phyloP scores from a whole-genome alignment of 2,113 vertebrate genomes.

The Gulo gulo region DNA sequence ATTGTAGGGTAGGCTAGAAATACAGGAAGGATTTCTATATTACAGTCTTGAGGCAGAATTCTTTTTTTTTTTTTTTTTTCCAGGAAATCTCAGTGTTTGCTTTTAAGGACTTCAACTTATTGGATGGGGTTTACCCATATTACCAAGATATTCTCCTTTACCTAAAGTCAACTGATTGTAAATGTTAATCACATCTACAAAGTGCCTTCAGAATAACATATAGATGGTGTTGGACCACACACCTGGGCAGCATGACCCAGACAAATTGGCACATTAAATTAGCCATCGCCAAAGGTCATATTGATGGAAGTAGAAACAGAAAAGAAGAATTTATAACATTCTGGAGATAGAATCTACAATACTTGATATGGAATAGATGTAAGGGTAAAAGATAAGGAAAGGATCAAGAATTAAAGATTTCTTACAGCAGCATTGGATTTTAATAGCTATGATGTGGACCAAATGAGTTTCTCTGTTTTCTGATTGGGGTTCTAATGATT shows the following conservation, averaged over 20 bases:
- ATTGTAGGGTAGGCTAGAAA: neutral
- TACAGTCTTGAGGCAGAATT: neutral
- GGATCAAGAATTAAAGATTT: neutral
- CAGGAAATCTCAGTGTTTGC: neutral
- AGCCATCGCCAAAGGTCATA: neutral
- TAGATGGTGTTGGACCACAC: neutral
- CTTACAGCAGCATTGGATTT: neutral
- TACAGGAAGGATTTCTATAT: neutral
- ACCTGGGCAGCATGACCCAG: neutral
- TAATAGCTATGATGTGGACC: neutral
- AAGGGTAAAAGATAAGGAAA: neutral
- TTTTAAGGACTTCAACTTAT: neutral
- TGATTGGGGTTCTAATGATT: neutral
- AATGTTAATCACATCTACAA: neutral
- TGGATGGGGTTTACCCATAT: neutral
- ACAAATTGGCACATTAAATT: neutral
- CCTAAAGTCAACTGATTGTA: neutral
- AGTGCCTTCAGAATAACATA: neutral
- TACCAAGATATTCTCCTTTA: neutral
- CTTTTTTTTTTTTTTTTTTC: neutral
- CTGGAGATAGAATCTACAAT: neutral
- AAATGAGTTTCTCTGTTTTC: neutral
- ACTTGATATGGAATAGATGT: neutral
- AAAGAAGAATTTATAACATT: neutral
- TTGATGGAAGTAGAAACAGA: neutral